Base-by-base conservation (phyloP, 2,113 vertebrate genomes). In the Phylloscopus trochiloides region DNA sequence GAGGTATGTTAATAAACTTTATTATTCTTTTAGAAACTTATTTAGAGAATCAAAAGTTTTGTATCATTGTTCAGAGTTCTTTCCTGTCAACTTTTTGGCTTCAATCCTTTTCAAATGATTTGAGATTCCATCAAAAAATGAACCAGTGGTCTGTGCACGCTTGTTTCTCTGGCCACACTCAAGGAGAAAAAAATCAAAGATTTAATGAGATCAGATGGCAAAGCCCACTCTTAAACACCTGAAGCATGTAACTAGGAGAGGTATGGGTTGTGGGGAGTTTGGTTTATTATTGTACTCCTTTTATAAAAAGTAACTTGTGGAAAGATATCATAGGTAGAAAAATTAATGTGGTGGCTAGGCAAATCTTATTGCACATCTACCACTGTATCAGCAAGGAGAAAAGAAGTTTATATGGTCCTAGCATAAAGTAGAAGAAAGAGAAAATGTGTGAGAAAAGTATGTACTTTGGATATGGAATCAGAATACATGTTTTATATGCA, bases 1-100 rank as follows among this genome's bases (percentile, higher is more conserved):
- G 99, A 99, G 99, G 99, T 99, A 97, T 8, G 97, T 92, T 54
- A 66, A 67, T 47, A 2, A 86, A 59, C 40, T 61, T 62, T 36
- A 51, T 52, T 73, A 20, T 29, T 68, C 11, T 48, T 92, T 21
- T 22, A 24, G 32, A 84, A 86, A 47, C 51, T 10, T 75, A 21
- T 66, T 66, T 75, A 50, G 34, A 65, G 29, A 82, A 66, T 54
- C 14, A 51, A 19, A 51, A 21, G 6, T 78, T 61, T 70, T 79
- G 8, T 78, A 11, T 65, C 0, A 1, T 52, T 85, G 26, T 45
- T 89, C 55, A 13, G 52, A 61, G 24, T 75, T 81, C 5, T 36
- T 78, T 80, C 29, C 38, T 70, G 31, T 48, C 32, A 74, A 14
- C 34, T 55, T 88, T 38, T 76, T 92, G 18, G 3, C 40, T 32